A percentile compares a stretch with the other conserved stretches of the same genome.
phyloP scores from a whole-genome alignment of 2,113 vertebrate genomes.

The Numenius arquata region DNA sequence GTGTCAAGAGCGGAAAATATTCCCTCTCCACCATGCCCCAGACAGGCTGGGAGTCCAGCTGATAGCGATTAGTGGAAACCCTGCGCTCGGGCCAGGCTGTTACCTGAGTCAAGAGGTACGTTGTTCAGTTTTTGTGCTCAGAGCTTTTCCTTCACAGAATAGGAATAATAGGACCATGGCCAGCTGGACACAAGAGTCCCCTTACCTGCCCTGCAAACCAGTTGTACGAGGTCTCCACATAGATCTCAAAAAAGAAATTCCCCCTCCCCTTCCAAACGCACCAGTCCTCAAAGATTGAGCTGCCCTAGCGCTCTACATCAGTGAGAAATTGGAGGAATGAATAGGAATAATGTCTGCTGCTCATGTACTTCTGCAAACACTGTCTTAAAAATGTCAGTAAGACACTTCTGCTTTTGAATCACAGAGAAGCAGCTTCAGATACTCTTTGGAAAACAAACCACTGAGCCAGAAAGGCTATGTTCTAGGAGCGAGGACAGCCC shows the following conservation, averaged over 20 bases:
- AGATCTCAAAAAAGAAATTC: neutral
- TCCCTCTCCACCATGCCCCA: slow-evolving; percentile 62
- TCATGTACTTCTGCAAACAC: rapidly evolving
- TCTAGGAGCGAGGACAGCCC: slow-evolving; percentile 80
- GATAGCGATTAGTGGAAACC: neutral
- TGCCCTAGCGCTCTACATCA: neutral
- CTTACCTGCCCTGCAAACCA: neutral
- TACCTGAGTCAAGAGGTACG: slow-evolving; percentile 77
- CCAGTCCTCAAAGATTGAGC: neutral
- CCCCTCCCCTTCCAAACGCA: rapidly evolving
- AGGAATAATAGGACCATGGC: neutral
- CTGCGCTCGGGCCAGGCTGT: slow-evolving; percentile 74
- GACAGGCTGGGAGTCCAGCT: slow-evolving; percentile 71
- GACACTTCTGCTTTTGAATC: neutral
- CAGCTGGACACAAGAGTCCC: rapidly evolving
- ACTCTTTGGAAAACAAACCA: slow-evolving; percentile 68
- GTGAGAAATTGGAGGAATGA: neutral
- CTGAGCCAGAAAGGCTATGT: slow-evolving; percentile 80
- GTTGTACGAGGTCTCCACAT: neutral
- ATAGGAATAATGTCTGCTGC: neutral
- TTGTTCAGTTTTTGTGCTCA: rapidly evolving
- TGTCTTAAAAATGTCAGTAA: neutral
- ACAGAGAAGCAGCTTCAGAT: slow-evolving; percentile 69
- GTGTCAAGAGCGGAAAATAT: slow-evolving; percentile 67
- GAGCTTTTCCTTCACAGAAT: neutral